phyloP scores from a whole-genome alignment of 2,888 invertebrate genomes.

The Pycnomerus fuliginosus region DNA sequence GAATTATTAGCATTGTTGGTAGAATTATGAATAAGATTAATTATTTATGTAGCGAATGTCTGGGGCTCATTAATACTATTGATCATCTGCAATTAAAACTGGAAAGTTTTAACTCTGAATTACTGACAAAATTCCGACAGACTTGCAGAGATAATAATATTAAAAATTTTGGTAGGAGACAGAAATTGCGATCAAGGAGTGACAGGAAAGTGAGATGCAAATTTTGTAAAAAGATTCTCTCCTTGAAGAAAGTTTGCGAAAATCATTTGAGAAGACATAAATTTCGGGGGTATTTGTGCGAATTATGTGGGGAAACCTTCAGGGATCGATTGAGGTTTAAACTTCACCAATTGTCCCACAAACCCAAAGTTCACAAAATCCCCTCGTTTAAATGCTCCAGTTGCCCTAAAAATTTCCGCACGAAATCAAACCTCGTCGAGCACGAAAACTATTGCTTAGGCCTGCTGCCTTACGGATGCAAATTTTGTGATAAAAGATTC shows the following conservation, averaged over 20 bases:
- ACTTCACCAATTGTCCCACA: slow-evolving; percentile 26
- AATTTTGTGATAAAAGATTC: slow-evolving; percentile 46
- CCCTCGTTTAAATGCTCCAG: slow-evolving; percentile 40
- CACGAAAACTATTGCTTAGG: slow-evolving; percentile 49
- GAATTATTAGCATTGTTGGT: slow-evolving; percentile 41
- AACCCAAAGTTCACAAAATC: slow-evolving; percentile 29
- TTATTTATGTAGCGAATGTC: slow-evolving; percentile 49
- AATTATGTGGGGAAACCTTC: slow-evolving; percentile 44
- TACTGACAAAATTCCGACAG: slow-evolving; percentile 42
- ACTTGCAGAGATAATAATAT: slow-evolving; percentile 35
- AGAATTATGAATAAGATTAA: slow-evolving; percentile 31
- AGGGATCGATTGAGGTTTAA: slow-evolving; percentile 32
- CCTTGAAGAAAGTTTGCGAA: slow-evolving; percentile 36
- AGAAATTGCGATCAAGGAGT: slow-evolving; percentile 2
- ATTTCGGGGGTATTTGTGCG: slow-evolving; percentile 42
- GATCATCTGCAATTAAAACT: slow-evolving; percentile 51
- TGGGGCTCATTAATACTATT: slow-evolving; percentile 49
- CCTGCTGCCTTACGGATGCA: slow-evolving; percentile 43
- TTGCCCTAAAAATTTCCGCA: slow-evolving; percentile 45
- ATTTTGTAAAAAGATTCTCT: slow-evolving; percentile 43
- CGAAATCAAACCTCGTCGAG: slow-evolving; percentile 45
- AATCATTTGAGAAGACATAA: slow-evolving; percentile 43
- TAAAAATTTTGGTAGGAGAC: slow-evolving; percentile 13
- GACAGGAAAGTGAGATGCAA: slow-evolving; percentile 38
- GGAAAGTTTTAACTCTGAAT: slow-evolving; percentile 40